Evolutionary conservation across 2,113 vertebrate species (phyloP).

Genomic region (Cyprinodon brontotheroides): DNA sequence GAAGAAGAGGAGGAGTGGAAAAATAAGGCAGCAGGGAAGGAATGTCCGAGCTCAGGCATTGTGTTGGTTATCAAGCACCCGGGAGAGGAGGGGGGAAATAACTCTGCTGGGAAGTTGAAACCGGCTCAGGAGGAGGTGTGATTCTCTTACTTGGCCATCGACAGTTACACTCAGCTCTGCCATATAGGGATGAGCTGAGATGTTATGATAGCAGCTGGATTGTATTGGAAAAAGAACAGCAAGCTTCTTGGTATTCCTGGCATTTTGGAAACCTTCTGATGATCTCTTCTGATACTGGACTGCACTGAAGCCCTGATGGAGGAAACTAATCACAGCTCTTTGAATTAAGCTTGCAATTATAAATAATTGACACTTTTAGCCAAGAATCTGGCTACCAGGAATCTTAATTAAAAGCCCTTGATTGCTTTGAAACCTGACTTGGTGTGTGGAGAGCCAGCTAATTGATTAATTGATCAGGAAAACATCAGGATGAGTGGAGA

Average conservation of each 20-base stretch:
- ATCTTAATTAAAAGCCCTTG: not conserved
- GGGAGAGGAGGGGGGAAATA: constrained; percentile 10
- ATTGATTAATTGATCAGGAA: not conserved
- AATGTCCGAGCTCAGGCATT: constrained; percentile 50
- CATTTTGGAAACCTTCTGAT: not conserved
- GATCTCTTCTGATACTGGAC: not conserved
- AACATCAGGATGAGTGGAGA: constrained; percentile 73
- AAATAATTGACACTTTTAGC: not conserved
- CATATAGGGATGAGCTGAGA: not conserved
- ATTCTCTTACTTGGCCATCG: constrained; percentile 18
- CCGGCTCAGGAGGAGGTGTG: constrained; percentile 46
- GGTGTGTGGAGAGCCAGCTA: not conserved
- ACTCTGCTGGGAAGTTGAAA: constrained; percentile 45
- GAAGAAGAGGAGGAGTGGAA: constrained; percentile 22
- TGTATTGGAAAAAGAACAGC: not conserved
- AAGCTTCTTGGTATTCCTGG: not conserved
- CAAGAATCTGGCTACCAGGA: no score
- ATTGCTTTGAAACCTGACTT: not conserved
- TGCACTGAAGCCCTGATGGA: not conserved
- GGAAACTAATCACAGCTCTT: not conserved
- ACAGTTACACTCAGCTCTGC: constrained; percentile 3
- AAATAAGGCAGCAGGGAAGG: constrained; percentile 49
- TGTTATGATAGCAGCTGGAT: not conserved
- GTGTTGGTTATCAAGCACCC: constrained; percentile 25
- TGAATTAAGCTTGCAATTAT: not conserved